phyloP scores from a whole-genome alignment of 1,140 invertebrate genomes.

The Drosophila equinoxialis region DNA sequence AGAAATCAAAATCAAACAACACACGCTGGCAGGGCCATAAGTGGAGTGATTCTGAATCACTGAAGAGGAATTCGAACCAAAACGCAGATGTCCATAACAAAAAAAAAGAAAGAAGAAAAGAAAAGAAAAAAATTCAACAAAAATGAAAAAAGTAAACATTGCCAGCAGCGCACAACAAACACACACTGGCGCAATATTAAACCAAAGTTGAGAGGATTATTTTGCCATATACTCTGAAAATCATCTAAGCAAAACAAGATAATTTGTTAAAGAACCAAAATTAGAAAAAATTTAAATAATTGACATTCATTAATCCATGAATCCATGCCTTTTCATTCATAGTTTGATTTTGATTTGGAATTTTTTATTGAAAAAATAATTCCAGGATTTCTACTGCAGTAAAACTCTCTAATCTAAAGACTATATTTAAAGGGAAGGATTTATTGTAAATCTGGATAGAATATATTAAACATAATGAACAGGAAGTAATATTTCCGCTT shows the following conservation, averaged over 20 bases:
- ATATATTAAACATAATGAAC: no score
- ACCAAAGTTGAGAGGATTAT: background rate
- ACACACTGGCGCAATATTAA: background rate
- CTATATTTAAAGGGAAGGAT: no score
- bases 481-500: no score
- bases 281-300: no score
- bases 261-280: no score
- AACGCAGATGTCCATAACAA: conserved; percentile 31
- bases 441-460: no score
- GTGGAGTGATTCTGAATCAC: conserved; percentile 70
- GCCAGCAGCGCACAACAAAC: conserved; percentile 4
- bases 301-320: no score
- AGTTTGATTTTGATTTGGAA: no score
- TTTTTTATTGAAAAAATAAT: no score
- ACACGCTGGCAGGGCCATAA: conserved; percentile 65
- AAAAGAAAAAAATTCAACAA: conserved; percentile 1
- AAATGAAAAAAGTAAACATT: conserved; percentile 1
- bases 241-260: background rate
- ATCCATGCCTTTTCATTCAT: no score
- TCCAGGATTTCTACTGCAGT: no score
- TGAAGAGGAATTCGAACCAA: conserved; percentile 50
- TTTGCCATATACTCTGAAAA: background rate
- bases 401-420: no score
- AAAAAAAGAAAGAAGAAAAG: conserved; percentile 14
- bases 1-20: conserved; percentile 79